phyloP scores from a whole-genome alignment of 2,888 invertebrate genomes.

The Crioceris asparagi region DNA sequence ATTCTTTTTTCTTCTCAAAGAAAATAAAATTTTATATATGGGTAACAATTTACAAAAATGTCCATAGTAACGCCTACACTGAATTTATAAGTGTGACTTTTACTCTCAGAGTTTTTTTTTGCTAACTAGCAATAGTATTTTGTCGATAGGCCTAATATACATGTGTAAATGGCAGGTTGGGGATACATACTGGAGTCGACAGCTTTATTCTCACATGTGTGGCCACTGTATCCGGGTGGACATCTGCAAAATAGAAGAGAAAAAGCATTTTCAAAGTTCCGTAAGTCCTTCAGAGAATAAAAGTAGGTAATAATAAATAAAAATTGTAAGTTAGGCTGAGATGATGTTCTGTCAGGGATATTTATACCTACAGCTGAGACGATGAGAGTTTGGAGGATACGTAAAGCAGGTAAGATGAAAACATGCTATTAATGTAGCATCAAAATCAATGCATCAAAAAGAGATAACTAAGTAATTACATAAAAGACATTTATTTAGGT shows the following conservation, averaged over 20 bases:
- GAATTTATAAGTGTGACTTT: neutral
- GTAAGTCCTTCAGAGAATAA: neutral
- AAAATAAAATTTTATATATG: conserved; percentile 27
- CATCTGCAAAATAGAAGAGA: conserved; percentile 46
- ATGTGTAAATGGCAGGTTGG: conserved; percentile 50
- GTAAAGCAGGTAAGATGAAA: no score
- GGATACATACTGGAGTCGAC: conserved; percentile 70
- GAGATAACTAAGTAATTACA: no score
- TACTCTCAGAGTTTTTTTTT: neutral
- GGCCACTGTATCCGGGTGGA: conserved; percentile 68
- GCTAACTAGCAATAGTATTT: conserved; percentile 62
- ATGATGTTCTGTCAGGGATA: no score
- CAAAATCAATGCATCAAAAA: no score
- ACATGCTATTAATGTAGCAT: no score
- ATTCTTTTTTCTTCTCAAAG: no score
- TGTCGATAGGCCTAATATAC: conserved; percentile 67
- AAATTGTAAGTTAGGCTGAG: no score
- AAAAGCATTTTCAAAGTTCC: neutral
- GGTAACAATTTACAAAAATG: conserved; percentile 25
- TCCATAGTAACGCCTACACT: neutral
- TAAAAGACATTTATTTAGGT: no score
- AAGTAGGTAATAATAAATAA: no score
- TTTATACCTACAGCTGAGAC: no score
- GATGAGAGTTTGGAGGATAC: no score
- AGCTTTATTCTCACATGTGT: conserved; percentile 70